Conservation (phyloP, 2,797 vertebrate genomes). For the Falco columbarius region DNA sequence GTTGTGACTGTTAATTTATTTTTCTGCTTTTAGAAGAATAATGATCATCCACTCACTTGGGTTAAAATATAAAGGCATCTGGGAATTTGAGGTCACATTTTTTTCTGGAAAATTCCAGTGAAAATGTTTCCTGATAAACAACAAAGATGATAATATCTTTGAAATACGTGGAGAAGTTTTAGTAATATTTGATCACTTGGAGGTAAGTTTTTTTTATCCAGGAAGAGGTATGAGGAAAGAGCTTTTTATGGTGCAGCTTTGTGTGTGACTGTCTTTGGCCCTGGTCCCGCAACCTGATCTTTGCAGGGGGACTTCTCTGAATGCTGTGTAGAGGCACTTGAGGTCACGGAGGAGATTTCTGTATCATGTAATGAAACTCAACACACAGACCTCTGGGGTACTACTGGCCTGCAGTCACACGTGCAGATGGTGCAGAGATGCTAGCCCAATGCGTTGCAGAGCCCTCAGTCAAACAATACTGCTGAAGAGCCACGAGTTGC, state of each 20-base stretch:
- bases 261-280: neutral
- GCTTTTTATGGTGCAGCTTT: neutral
- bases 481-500: neutral
- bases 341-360: neutral
- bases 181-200: neutral
- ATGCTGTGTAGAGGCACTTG: neutral
- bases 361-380: neutral
- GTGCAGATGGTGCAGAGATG: neutral
- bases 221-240: neutral
- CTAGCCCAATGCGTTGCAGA: neutral
- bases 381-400: neutral
- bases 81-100: neutral
- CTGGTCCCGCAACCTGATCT: neutral
- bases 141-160: neutral
- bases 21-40: neutral
- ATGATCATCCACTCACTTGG: neutral
- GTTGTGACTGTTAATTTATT: neutral
- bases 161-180: neutral
- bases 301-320: neutral
- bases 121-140: neutral
- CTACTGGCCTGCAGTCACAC: neutral
- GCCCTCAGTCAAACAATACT: neutral
- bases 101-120: neutral
- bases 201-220: neutral
- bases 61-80: neutral